phyloP scores from a whole-genome alignment of 2,888 invertebrate genomes.

The Subacronicta megacephala region DNA sequence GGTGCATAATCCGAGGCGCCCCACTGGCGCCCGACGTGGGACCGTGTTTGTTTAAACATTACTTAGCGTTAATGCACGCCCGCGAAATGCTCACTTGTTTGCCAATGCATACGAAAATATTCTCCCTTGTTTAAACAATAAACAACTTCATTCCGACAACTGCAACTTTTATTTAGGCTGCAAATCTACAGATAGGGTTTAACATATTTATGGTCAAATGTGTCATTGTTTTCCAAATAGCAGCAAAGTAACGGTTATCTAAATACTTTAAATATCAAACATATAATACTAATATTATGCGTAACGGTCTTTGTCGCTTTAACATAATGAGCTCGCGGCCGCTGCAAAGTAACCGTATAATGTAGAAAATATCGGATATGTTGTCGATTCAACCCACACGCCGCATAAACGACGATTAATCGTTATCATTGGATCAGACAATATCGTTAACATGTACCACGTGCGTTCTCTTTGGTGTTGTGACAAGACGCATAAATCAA shows the following conservation, averaged over 20 bases:
- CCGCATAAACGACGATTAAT: conserved; percentile 63
- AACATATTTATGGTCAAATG: conserved; percentile 54
- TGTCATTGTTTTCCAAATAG: conserved; percentile 67
- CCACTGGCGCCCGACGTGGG: conserved; percentile 63
- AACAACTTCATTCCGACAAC: conserved; percentile 58
- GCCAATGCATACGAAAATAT: conserved; percentile 54
- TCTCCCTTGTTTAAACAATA: conserved; percentile 57
- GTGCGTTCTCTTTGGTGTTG: conserved; percentile 51
- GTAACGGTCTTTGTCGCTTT: conserved; percentile 73
- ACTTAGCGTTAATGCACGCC: conserved; percentile 62
- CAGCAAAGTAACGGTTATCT: conserved; percentile 65
- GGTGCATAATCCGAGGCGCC: conserved; percentile 54
- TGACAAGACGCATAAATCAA: conserved; percentile 74
- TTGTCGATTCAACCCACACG: conserved; percentile 65
- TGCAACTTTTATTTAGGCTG: conserved; percentile 65
- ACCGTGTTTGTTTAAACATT: conserved; percentile 62
- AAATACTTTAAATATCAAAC: conserved; percentile 64
- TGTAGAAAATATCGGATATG: conserved; percentile 61
- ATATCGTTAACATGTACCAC: conserved; percentile 57
- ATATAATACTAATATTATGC: conserved; percentile 70
- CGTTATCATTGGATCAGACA: conserved; percentile 54
- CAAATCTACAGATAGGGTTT: conserved; percentile 47
- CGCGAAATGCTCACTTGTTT: conserved; percentile 65
- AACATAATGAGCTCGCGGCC: conserved; percentile 61
- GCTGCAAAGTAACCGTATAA: conserved; percentile 53